Percentiles rank a stretch among this genome's conserved stretches.
These are phyloP conservation scores for Bagarius yarrelli DNA, from an alignment of 2,113 vertebrate genomes.

Conservation along the genomic window DNA sequence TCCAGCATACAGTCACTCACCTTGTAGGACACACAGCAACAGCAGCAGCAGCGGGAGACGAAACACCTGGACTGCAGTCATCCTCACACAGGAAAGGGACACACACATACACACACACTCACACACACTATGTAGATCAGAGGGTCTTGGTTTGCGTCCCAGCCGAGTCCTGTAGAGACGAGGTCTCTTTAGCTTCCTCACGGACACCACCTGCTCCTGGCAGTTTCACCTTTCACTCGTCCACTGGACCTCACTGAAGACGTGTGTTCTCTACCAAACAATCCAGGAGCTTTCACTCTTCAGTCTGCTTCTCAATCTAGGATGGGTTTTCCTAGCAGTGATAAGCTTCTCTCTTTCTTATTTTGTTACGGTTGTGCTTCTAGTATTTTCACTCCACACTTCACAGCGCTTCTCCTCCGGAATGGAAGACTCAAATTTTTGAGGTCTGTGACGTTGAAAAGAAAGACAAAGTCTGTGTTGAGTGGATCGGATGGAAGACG, in stretches of 20 bases:
- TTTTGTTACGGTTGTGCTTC: neutral
- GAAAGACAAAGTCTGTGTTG: conserved; percentile 8
- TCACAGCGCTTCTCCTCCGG: neutral
- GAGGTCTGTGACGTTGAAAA: conserved; percentile 33
- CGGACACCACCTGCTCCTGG: neutral
- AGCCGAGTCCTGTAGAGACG: neutral
- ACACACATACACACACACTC: neutral
- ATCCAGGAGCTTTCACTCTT: neutral
- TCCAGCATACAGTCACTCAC: neutral
- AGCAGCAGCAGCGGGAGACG: neutral
- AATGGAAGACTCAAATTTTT: conserved; percentile 44
- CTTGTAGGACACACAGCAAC: neutral
- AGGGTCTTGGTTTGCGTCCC: neutral
- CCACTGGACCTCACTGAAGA: neutral
- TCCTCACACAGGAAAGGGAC: neutral
- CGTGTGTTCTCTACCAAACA: neutral
- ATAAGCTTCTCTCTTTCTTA: neutral
- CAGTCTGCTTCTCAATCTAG: neutral
- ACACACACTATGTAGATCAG: neutral
- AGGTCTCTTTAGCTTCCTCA: neutral
- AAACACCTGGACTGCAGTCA: conserved; percentile 2
- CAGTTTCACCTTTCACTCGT: neutral
- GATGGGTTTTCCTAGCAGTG: too few relatives aligned
- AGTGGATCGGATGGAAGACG: conserved; percentile 48
- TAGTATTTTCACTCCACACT: neutral